phyloP scores from a whole-genome alignment of 2,113 vertebrate species.

The Urocitellus parryii region DNA sequence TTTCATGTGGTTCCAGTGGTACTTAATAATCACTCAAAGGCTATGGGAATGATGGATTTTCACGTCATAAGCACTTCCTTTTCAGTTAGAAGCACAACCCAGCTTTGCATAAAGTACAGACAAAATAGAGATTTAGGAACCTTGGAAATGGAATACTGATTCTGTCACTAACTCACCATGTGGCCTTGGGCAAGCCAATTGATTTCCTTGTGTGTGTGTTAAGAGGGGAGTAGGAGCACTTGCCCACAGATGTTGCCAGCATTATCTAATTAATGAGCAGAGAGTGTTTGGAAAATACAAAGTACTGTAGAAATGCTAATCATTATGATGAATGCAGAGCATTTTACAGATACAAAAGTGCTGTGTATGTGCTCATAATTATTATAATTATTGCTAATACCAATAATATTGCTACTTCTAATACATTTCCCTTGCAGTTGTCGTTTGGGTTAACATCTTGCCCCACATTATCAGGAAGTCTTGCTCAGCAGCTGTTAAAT shows the following conservation, averaged over 20 bases:
- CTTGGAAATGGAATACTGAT: constrained; percentile 17
- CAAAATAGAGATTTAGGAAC: neutral
- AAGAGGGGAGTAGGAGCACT: constrained; percentile 45
- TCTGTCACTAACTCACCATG: neutral
- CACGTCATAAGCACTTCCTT: neutral
- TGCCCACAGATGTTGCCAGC: constrained; percentile 70
- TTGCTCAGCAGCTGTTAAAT: neutral
- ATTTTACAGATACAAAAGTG: constrained; percentile 72
- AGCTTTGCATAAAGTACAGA: neutral
- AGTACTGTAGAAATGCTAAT: constrained; percentile 76
- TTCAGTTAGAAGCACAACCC: neutral
- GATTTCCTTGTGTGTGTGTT: constrained; percentile 57
- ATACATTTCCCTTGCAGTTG: constrained; percentile 27
- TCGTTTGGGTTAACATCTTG: constrained; percentile 49
- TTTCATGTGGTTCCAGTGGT: neutral
- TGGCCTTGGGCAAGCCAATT: neutral
- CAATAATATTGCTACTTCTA: constrained; percentile 72
- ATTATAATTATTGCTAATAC: constrained; percentile 81
- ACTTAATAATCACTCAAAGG: neutral
- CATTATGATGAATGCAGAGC: constrained; percentile 72
- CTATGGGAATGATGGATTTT: neutral
- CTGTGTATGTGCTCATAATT: constrained; percentile 72
- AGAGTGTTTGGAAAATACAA: constrained; percentile 72
- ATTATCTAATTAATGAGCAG: constrained; percentile 79
- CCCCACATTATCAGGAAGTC: neutral